Evolutionary conservation across 1,140 invertebrate genomes (phyloP).

Genomic region (Drosophila hydei): DNA sequence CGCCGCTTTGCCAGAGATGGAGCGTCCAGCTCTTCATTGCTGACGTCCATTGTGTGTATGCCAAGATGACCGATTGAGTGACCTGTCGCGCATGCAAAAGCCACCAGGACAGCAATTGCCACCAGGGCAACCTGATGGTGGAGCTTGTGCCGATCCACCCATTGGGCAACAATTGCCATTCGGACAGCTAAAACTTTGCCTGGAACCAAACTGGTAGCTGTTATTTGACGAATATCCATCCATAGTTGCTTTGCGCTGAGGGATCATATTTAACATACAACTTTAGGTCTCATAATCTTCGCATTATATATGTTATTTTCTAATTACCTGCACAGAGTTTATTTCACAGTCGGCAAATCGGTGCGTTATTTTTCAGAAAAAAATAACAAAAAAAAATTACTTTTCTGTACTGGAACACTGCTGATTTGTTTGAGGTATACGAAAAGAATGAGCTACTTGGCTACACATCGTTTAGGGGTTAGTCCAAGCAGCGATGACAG

Average conservation of each 20-base stretch:
- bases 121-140: constrained; percentile 4
- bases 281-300: too few species aligned
- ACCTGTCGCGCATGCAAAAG: constrained; percentile 7
- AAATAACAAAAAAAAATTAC: constrained; percentile 27
- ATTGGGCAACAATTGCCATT: constrained; percentile 36
- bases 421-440: constrained; percentile 18
- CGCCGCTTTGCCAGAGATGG: constrained; percentile 15
- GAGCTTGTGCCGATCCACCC: background rate
- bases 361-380: constrained; percentile 14
- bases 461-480: background rate
- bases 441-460: constrained; percentile 48
- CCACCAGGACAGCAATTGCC: constrained; percentile 47
- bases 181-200: constrained; percentile 24
- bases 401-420: constrained; percentile 25
- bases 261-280: too few species aligned
- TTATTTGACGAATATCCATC: constrained; percentile 30
- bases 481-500: background rate
- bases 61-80: constrained; percentile 10
- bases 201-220: background rate
- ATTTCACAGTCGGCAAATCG: constrained; percentile 25
- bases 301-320: background rate
- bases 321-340: background rate
- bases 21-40: constrained; percentile 35
- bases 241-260: constrained; percentile 36
- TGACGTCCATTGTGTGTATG: constrained; percentile 30